Base-by-base conservation (phyloP, 2,888 invertebrate species). In the Macropis europaea region DNA sequence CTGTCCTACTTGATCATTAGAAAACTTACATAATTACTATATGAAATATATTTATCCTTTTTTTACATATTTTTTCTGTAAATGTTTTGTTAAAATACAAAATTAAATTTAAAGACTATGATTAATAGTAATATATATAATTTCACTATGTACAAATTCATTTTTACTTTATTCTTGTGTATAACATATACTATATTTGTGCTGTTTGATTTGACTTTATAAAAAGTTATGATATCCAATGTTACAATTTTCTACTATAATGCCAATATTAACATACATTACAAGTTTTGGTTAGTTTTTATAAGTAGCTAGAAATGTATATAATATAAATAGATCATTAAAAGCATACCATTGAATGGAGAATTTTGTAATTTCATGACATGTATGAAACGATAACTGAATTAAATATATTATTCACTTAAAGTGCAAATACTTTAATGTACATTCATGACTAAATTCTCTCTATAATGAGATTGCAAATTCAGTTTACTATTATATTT, bases 401-500 rank as follows among this genome's bases (percentile, higher is more conserved):
- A 34, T 56, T 24, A 26, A 56, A 68, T 59, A 48, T 64, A 61
- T 78, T 47, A 26, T 67, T 67, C 47, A 54, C 52, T 36, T 43
- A 61, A 60, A 32, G n/a, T 67, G 32, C 32, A 57, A 62, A 19
- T 53, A 48, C 56, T 26, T 68, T 54, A 67, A 69, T 62, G 61
- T 62, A 56, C 47, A 56, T 59, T 45, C 42, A 74, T 34, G 38
- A 78, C 50, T 73, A 42, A 47, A 57, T 54, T 67, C 62, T 42
- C 45, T 48, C 50, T 38, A 61, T 40, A 81, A 76, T 83, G 83
- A 84, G 82, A 85, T 83, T 83, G 73, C 81, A 59, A 50, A 48
- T 22, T 70, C 56, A 70, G 13, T 59, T 47, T 43, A 47, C 28
- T 62, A 56, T 74, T 57, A 76, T 74, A 43, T 61, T 69, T 64